A percentile compares a stretch with the other conserved stretches of the same genome.
Conservation (phyloP, 2,888 invertebrate species). For the Eurois occulta region DNA sequence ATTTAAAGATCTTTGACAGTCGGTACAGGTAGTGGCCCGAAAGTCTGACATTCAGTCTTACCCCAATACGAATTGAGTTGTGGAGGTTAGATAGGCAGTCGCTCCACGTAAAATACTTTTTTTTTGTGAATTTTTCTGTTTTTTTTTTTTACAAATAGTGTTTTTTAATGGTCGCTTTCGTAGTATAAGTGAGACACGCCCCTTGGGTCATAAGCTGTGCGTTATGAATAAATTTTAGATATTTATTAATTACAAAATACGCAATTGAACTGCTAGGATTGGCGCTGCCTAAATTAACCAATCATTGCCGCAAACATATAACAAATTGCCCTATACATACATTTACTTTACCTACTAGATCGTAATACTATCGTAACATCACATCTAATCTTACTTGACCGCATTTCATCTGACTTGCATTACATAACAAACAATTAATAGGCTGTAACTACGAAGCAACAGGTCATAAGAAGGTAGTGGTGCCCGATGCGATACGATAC, state of each 20-base stretch:
- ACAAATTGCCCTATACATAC: not conserved
- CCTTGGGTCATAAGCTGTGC: not conserved
- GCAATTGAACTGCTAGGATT: not conserved
- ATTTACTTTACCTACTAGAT: not conserved
- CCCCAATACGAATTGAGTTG: no score
- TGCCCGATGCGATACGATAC: not conserved
- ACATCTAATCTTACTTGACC: conserved; percentile 44
- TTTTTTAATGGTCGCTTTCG: not conserved
- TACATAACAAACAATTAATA: conserved; percentile 51
- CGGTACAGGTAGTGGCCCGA: no score
- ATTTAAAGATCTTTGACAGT: no score
- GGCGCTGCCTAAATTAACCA: not conserved
- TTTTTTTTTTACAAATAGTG: no score
- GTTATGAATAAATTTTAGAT: not conserved
- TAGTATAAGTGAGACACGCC: not conserved
- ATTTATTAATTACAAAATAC: not conserved
- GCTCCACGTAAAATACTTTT: no score
- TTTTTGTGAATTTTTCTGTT: no score
- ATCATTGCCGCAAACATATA: not conserved
- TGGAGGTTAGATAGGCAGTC: no score
- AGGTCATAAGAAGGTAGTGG: conserved; percentile 29
- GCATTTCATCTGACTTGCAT: conserved; percentile 29
- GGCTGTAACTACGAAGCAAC: conserved; percentile 40
- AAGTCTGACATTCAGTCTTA: no score
- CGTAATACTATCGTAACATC: conserved; percentile 23